These are phyloP conservation scores for Drosophila sulfurigaster DNA, from an alignment of 1,140 invertebrate genomes.

Conservation along the genomic window DNA sequence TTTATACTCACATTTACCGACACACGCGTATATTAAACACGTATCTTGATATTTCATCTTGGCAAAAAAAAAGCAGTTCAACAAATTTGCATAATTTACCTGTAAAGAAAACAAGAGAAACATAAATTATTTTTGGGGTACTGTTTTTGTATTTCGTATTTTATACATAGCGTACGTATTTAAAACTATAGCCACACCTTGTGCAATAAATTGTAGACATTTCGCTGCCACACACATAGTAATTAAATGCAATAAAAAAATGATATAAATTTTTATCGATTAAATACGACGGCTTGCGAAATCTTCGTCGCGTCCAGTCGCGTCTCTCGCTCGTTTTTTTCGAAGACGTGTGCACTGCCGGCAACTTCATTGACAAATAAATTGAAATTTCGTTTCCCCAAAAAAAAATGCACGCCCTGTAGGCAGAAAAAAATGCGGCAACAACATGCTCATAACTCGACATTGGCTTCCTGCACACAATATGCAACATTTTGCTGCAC, in stretches of 20 bases:
- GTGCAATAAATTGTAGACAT: slow-evolving; percentile 76
- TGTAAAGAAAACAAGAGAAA: slow-evolving; percentile 60
- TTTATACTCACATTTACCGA: slow-evolving; percentile 25
- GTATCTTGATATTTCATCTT: slow-evolving; percentile 60
- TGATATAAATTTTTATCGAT: slow-evolving; percentile 57
- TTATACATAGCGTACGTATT: slow-evolving; percentile 26
- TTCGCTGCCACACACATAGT: slow-evolving; percentile 56
- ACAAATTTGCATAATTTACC: slow-evolving; percentile 74
- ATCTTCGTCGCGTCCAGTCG: slow-evolving; percentile 13
- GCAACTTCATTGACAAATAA: slow-evolving; percentile 81
- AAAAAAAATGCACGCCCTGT: slow-evolving; percentile 67
- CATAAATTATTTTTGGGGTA: slow-evolving; percentile 61
- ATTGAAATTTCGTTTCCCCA: slow-evolving; percentile 53
- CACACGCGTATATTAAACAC: slow-evolving; percentile 19
- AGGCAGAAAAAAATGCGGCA: slow-evolving; percentile 30
- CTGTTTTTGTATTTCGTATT: slow-evolving; percentile 38
- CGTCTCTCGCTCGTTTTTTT: slow-evolving; percentile 11
- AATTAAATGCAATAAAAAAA: slow-evolving; percentile 76
- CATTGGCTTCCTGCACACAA: slow-evolving; percentile 71
- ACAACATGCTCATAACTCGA: slow-evolving; percentile 28
- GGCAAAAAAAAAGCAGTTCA: slow-evolving; percentile 50
- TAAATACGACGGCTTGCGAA: slow-evolving; percentile 32
- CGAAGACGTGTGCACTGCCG: slow-evolving; percentile 70
- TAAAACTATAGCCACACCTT: slow-evolving; percentile 62
- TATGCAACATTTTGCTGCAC: slow-evolving; percentile 81